phyloP scores from a whole-genome alignment of 2,113 vertebrate species.

The Leptosomus discolor region DNA sequence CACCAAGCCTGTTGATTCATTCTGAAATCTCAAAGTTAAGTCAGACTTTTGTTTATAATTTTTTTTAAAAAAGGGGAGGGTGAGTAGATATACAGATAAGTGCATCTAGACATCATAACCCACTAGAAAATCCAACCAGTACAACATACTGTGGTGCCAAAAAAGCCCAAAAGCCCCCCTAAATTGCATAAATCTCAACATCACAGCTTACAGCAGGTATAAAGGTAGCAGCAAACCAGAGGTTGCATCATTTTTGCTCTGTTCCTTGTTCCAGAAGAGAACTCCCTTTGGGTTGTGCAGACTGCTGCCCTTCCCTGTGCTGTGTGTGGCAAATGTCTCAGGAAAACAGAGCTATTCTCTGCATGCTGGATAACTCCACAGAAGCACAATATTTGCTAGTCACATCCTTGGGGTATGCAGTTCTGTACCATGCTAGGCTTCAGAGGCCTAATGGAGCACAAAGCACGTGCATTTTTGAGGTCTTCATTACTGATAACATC shows the following conservation, averaged over 20 bases:
- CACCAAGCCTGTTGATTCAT: background rate
- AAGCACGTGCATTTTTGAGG: background rate
- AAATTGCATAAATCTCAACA: background rate
- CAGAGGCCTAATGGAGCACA: background rate
- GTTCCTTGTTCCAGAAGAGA: background rate
- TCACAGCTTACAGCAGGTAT: background rate
- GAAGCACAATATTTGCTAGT: background rate
- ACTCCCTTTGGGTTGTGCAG: background rate
- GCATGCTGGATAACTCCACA: background rate
- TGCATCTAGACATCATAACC: background rate
- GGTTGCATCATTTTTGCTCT: background rate
- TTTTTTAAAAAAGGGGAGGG: too few species aligned
- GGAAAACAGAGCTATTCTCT: background rate
- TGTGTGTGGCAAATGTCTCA: background rate
- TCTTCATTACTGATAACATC: background rate
- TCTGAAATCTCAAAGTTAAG: background rate
- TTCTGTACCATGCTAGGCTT: background rate
- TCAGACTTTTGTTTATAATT: background rate
- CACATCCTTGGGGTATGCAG: background rate
- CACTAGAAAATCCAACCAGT: background rate
- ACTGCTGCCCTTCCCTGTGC: background rate
- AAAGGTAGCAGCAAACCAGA: background rate
- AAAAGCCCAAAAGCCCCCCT: background rate
- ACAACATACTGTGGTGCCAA: background rate
- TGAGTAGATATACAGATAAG: background rate